Conservation (phyloP, 2,113 vertebrate species). For the Nettapus auritus region DNA sequence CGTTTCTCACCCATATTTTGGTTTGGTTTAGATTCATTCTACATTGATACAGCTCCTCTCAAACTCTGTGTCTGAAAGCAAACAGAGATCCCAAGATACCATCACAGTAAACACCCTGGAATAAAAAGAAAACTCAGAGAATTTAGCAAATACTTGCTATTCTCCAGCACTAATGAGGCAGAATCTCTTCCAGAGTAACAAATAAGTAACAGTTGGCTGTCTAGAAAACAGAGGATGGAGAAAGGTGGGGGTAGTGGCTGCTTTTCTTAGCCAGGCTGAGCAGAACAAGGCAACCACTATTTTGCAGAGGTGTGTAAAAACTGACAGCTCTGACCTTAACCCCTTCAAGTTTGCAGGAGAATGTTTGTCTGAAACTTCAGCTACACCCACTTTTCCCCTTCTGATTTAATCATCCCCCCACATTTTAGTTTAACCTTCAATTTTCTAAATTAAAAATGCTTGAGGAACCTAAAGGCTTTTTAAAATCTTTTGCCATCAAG, state of each 20-base stretch:
- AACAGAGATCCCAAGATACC: background rate
- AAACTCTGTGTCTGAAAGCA: conserved; percentile 22
- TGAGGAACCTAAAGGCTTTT: background rate
- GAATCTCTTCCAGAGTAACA: background rate
- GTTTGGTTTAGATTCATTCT: conserved; percentile 15
- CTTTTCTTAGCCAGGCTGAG: background rate
- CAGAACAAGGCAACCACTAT: background rate
- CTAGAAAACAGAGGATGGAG: background rate
- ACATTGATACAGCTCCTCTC: background rate
- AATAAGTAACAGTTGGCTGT: background rate
- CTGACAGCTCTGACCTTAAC: background rate
- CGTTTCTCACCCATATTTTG: conserved; percentile 31
- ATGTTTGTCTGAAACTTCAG: background rate
- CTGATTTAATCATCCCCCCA: background rate
- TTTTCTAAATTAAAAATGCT: background rate
- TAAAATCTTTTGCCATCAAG: background rate
- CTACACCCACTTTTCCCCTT: accelerated
- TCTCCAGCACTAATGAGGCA: conserved; percentile 11
- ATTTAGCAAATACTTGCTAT: background rate
- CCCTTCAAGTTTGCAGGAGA: background rate
- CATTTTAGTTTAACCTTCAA: background rate
- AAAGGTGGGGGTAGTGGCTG: background rate
- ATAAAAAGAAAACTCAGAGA: background rate
- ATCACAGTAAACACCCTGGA: conserved; percentile 12
- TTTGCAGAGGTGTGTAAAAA: background rate